A percentile compares a stretch with the other conserved stretches of the same genome.
Conservation (phyloP, 2,797 vertebrate species). For the Enteromius argenteus region DNA sequence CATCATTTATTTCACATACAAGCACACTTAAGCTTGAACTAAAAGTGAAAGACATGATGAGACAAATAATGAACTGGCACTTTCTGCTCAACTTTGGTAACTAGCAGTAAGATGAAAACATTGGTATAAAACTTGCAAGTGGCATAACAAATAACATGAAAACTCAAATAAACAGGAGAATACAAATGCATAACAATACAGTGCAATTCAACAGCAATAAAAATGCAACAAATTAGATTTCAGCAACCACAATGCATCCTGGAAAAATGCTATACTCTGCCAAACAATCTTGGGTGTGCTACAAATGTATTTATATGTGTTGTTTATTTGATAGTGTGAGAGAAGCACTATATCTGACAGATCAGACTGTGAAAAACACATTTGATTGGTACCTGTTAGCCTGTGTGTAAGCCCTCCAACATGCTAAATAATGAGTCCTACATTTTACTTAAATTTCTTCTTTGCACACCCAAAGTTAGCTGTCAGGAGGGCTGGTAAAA, state of each 20-base stretch:
- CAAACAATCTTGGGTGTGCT: slow-evolving; percentile 8
- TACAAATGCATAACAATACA: slow-evolving; percentile 11
- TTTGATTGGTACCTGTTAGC: slow-evolving; percentile 38
- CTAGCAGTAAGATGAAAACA: slow-evolving; percentile 9
- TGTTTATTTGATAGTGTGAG: slow-evolving; percentile 31
- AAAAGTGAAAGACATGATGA: not conserved
- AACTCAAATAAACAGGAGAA: slow-evolving; percentile 19
- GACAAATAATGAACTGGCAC: not conserved
- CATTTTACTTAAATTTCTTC: not conserved
- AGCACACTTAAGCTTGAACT: not conserved
- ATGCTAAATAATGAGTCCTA: not conserved
- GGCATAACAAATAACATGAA: slow-evolving; percentile 1
- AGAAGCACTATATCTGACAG: slow-evolving; percentile 27
- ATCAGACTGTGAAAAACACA: slow-evolving; percentile 35
- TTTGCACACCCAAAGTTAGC: not conserved
- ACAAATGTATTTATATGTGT: slow-evolving; percentile 19
- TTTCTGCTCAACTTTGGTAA: not conserved
- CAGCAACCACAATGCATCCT: not conserved
- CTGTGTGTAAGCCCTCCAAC: slow-evolving; percentile 1
- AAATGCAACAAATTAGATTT: slow-evolving; percentile 26
- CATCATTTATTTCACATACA: not conserved
- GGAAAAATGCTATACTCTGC: slow-evolving; percentile 12
- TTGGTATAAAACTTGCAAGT: slow-evolving; percentile 3
- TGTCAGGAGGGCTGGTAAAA: not conserved
- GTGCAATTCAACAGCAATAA: slow-evolving; percentile 20